Evolutionary conservation across 2,888 invertebrate genomes (phyloP).

Genomic region (Tolmerus cingulatus): DNA sequence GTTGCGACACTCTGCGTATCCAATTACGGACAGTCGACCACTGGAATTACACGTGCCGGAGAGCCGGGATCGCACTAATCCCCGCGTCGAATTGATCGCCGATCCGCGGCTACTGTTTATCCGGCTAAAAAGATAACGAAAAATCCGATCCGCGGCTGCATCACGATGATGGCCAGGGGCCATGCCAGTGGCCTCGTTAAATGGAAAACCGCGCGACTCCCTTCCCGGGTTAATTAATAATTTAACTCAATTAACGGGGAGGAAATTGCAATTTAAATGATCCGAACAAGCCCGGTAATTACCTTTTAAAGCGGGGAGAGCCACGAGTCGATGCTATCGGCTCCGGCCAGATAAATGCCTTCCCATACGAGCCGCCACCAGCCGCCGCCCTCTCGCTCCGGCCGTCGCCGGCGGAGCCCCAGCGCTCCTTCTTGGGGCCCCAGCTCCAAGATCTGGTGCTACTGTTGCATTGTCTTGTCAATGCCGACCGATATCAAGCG

Average conservation of each 20-base stretch:
- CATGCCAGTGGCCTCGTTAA: slow-evolving; percentile 16
- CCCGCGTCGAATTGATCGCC: not conserved
- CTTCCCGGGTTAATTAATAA: slow-evolving; percentile 12
- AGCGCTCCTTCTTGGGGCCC: not conserved
- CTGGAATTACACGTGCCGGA: not conserved
- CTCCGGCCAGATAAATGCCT: not conserved
- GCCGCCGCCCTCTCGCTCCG: not conserved
- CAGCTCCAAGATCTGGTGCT: not conserved
- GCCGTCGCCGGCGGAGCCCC: not conserved
- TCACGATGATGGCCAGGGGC: slow-evolving; percentile 23
- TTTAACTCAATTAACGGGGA: slow-evolving; percentile 26
- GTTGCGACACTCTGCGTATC: slow-evolving; percentile 7
- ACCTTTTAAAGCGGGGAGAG: slow-evolving; percentile 14
- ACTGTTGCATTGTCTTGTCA: slow-evolving; percentile 31
- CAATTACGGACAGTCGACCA: not conserved
- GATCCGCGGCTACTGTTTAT: not conserved
- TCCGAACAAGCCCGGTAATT: slow-evolving; percentile 12
- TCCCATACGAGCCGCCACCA: not conserved
- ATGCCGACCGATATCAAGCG: slow-evolving; percentile 4
- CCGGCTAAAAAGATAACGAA: not conserved
- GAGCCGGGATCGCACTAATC: not conserved
- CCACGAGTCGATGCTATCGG: slow-evolving; percentile 25
- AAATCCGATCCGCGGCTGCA: not conserved
- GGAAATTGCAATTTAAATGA: slow-evolving; percentile 23
- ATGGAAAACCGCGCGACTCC: not conserved